phyloP scores from a whole-genome alignment of 2,113 vertebrate genomes.

The Rhinopomastus cyanomelas region DNA sequence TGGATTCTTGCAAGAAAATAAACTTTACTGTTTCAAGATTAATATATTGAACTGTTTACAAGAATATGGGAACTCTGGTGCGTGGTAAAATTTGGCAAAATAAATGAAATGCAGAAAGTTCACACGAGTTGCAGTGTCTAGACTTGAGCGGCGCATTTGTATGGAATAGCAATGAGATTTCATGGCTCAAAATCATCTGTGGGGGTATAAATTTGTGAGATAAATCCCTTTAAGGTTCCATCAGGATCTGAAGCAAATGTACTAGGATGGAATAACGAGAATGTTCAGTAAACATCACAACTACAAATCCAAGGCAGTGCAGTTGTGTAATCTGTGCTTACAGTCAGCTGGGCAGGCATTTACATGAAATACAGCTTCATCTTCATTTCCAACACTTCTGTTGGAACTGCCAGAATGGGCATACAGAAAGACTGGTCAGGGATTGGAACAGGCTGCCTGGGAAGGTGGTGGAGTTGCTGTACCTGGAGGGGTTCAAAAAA shows the following conservation, averaged over 20 bases:
- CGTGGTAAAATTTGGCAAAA: neutral
- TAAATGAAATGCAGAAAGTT: neutral
- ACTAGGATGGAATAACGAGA: neutral
- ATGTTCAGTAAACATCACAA: neutral
- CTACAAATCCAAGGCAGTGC: neutral
- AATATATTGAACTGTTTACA: neutral
- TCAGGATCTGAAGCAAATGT: neutral
- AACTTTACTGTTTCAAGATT: neutral
- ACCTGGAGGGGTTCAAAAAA: too few species aligned
- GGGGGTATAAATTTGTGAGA: neutral
- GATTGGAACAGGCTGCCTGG: too few species aligned
- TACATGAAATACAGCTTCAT: neutral
- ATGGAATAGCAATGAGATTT: neutral
- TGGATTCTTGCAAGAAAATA: neutral
- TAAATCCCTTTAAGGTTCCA: neutral
- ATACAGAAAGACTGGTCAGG: too few species aligned
- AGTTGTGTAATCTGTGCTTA: neutral
- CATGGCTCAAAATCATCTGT: neutral
- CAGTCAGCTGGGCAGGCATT: neutral
- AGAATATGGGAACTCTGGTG: neutral
- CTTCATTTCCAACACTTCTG: neutral
- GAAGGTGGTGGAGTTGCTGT: too few species aligned
- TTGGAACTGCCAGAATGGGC: neutral
- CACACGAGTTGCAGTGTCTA: neutral
- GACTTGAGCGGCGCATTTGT: neutral